phyloP scores from a whole-genome alignment of 2,888 invertebrate species.

The Sarcophaga subvicina region DNA sequence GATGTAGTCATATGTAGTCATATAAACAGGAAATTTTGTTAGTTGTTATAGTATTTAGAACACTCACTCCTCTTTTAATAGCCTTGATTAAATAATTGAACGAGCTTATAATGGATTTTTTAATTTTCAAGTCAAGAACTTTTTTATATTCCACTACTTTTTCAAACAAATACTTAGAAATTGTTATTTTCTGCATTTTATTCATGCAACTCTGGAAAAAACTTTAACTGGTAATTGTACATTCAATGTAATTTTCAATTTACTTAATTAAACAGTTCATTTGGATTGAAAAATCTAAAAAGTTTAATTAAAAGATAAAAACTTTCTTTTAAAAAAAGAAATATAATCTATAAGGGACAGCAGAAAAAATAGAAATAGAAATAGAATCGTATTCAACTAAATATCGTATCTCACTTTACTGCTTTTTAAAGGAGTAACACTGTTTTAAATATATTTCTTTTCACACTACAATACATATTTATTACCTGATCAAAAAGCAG shows the following conservation, averaged over 20 bases:
- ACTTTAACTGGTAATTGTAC: not conserved
- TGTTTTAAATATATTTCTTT: conserved; percentile 35
- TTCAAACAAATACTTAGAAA: not conserved
- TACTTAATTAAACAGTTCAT: conserved; percentile 14
- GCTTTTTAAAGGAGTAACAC: too few species aligned
- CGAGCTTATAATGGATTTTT: too few species aligned
- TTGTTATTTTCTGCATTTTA: conserved; percentile 5
- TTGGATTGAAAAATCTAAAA: conserved; percentile 1
- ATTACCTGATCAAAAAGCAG: too few species aligned
- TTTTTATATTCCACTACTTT: not conserved
- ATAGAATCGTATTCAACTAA: not conserved
- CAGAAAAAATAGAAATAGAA: not conserved
- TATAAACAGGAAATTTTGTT: too few species aligned
- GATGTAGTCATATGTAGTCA: too few species aligned
- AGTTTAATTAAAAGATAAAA: not conserved
- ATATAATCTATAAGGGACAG: not conserved
- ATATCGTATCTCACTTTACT: too few species aligned
- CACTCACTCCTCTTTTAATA: too few species aligned
- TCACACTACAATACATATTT: conserved; percentile 13
- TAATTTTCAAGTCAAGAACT: too few species aligned
- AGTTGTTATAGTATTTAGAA: too few species aligned
- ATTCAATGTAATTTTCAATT: conserved; percentile 5
- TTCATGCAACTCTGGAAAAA: not conserved
- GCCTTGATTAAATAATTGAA: too few species aligned
- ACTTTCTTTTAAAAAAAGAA: not conserved